These are phyloP conservation scores for Tetanocera ferruginea DNA, from an alignment of 2,888 invertebrate species.

Conservation along the genomic window DNA sequence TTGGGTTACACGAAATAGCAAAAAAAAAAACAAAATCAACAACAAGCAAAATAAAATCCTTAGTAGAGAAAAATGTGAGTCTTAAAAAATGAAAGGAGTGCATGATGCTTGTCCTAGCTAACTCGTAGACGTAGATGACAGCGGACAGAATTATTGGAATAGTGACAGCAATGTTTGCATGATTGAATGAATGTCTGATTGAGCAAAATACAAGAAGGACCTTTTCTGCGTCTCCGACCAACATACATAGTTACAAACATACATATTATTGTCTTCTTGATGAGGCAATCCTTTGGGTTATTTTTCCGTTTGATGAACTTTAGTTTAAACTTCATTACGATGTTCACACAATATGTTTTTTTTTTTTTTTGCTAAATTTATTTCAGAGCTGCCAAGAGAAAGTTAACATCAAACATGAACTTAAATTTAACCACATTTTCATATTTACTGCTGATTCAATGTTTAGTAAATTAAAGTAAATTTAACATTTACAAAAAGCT, in stretches of 20 bases:
- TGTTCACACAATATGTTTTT: background rate
- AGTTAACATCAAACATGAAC: too few species aligned
- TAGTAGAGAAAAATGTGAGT: slow-evolving; percentile 17
- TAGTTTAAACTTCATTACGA: background rate
- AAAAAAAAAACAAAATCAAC: background rate
- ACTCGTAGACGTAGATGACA: slow-evolving; percentile 38
- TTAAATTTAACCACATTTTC: too few species aligned
- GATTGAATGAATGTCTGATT: slow-evolving; percentile 50
- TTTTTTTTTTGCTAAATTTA: too few species aligned
- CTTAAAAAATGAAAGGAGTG: background rate
- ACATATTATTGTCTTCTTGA: background rate
- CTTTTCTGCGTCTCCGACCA: background rate
- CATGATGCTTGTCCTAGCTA: background rate
- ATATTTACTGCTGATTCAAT: too few species aligned
- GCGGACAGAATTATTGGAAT: slow-evolving; percentile 39
- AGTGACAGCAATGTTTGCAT: slow-evolving; percentile 34
- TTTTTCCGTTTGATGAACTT: background rate
- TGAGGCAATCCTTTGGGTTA: slow-evolving; percentile 18
- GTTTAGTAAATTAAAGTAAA: too few species aligned
- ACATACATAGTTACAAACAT: background rate
- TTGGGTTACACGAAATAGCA: slow-evolving; percentile 46
- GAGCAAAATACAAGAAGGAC: slow-evolving; percentile 35
- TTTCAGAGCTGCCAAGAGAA: too few species aligned
- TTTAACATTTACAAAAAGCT: too few species aligned
- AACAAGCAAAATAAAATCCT: too few species aligned